Evolutionary conservation across 2,113 vertebrate genomes (phyloP), one percentile per base, ranked within the genome.

Genomic region (Grallaria varia): DNA sequence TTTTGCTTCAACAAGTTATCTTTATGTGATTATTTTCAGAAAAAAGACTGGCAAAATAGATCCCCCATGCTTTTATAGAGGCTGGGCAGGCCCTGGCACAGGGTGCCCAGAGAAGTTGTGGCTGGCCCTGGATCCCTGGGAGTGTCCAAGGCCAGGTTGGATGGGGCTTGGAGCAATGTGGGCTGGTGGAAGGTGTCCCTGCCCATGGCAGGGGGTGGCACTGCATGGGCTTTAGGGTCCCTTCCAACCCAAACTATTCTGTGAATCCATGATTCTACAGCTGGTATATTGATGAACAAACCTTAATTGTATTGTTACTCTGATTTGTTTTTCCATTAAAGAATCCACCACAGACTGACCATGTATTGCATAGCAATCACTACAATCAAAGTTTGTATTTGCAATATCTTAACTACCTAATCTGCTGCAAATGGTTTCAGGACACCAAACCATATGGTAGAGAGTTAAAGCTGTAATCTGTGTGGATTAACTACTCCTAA

Each of bases 381-480:
- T 52, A 35, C 33, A 37, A 94, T 87, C 69, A 87, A 83, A 96
- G 80, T n/a, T 91, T 81, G 88, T 81, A 90, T 79, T 62, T 93
- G 60, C 40, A 69, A 1, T 77, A 82, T 50, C 77, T 91, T 42
- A 67, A 47, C 77, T 78, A 71, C 47, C 50, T 81, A 80, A 92
- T 62, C 87, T 87, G 49, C 93, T 93, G 73, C 50, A 89, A 91
- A 71, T 33, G 64, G 56, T 63, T 90, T 93, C 39, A 95, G 62
- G 44, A 80, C 15, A 82, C 9, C 35, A 33, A 91, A 62, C 53
- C 84, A 88, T 50, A 84, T 35, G 62, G 84, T 24, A 72, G 8
- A 49, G 74, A 84, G 44, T 74, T 89, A 93, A 78, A 95, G n/a
- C 35, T 72, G 60, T 52, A 81, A 93, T 81, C 75, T 72, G 53